A percentile compares a stretch with the other conserved stretches of the same genome.
Evolutionary conservation across 2,113 vertebrate genomes (phyloP).

Genomic region (Entosphenus tridentatus): DNA sequence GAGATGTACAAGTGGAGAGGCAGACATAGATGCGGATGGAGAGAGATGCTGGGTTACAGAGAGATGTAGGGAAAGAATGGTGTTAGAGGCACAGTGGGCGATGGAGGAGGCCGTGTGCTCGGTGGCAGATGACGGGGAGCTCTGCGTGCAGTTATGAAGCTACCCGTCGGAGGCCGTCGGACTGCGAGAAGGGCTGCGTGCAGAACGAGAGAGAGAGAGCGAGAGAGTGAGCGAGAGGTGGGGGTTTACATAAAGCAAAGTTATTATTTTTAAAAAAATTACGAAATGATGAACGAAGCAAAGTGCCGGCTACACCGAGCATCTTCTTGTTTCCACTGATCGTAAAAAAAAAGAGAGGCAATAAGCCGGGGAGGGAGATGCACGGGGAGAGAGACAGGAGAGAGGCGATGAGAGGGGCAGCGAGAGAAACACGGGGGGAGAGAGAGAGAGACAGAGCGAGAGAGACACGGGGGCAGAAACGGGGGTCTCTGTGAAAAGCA

Average conservation of each 20-base stretch:
- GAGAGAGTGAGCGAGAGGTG: conserved; percentile 10
- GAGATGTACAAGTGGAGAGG: conserved; percentile 18
- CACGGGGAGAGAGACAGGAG: no score
- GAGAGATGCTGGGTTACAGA: conserved; percentile 11
- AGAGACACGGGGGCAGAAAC: no score
- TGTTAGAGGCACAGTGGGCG: conserved; percentile 17
- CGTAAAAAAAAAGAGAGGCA: no score
- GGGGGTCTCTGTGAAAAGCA: no score
- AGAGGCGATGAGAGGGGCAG: no score
- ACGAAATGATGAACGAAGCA: not conserved
- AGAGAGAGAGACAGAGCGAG: no score
- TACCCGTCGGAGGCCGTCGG: conserved; percentile 10
- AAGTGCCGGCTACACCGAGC: no score
- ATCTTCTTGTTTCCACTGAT: no score
- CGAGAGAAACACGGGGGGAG: no score
- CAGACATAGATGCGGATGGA: conserved; percentile 15
- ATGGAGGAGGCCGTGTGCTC: conserved; percentile 15
- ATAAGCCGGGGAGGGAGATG: no score
- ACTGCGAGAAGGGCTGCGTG: conserved; percentile 11
- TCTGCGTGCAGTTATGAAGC: not conserved
- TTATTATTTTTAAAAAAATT: not conserved
- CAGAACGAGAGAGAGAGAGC: conserved; percentile 17
- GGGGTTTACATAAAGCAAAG: not conserved
- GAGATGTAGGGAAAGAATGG: conserved; percentile 19
- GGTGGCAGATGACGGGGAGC: conserved; percentile 8